Percentiles rank a stretch among this genome's conserved stretches.
Evolutionary conservation across 2,888 invertebrate species (phyloP).

Genomic region (Eristalis arbustorum): DNA sequence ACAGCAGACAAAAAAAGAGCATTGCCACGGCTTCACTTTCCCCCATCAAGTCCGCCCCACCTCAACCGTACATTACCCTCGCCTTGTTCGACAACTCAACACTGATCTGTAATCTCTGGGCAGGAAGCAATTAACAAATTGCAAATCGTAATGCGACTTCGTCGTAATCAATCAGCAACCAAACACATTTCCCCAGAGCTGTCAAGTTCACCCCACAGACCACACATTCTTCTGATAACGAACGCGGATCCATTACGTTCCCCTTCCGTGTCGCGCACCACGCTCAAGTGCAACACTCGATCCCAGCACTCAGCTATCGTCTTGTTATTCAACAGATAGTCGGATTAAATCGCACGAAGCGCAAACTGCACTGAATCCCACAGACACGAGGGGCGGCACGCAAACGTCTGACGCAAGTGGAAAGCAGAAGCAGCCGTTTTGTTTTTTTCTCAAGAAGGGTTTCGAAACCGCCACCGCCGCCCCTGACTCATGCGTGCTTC

Average conservation of each 20-base stretch:
- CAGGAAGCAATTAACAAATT: background rate
- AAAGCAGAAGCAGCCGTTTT: background rate
- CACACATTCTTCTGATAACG: constrained; percentile 18
- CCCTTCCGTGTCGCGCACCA: background rate
- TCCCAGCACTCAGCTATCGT: background rate
- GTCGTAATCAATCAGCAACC: constrained; percentile 9
- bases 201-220: constrained; percentile 16
- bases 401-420: background rate
- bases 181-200: background rate
- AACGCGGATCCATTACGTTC: constrained; percentile 5
- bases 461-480: background rate
- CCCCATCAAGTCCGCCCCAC: background rate
- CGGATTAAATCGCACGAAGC: background rate
- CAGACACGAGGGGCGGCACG: background rate
- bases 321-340: background rate
- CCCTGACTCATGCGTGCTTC: background rate
- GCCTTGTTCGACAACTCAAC: background rate
- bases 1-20: no score
- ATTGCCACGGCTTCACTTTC: no score
- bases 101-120: no score
- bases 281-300: background rate
- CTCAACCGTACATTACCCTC: background rate
- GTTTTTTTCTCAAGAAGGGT: background rate
- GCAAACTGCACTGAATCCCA: background rate
- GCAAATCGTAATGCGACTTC: background rate